Evolutionary conservation across 2,888 invertebrate species (phyloP), one percentile per base, ranked within the genome.

Genomic region (Rhagophthalmus giganteus): DNA sequence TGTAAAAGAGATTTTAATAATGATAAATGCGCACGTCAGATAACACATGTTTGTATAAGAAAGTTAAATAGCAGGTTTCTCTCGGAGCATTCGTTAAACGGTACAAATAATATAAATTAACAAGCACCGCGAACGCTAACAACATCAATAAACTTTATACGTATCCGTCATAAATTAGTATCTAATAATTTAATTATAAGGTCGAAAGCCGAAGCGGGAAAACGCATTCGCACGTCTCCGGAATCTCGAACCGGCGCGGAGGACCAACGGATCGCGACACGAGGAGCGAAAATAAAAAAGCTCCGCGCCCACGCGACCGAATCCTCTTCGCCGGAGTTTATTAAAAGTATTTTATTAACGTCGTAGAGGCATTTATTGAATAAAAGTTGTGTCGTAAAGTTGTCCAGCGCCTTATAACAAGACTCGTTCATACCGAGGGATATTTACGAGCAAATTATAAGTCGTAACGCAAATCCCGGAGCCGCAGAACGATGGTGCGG

Each of bases 361-460:
- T 25, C 41, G 25, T 26, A 15, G 28, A 28, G 12, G 35, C 45
- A 45, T 45, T 34, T 48, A 48, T 48, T 45, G 45, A 45, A 37
- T 32, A 33, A 28, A 48, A 39, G 48, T 33, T 40, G 45, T 30
- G 33, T 48, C 48, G 34, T 48, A 48, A 48, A 48, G 39, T 40
- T 46, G 38, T 46, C 46, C 38, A 15, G 32, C 30, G 31, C 38
- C 30, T 34, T 38, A 34, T 48, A 48, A 47, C 38, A 35, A 45
- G 41, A 10, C 15, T 20, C 32, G 41, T 41, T 41, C 41, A 13
- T 27, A 35, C 28, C 13, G 33, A 16, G 32, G 41, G 39, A 44
- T 62, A 60, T 61, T 62, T 62, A 62, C 61, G 62, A 59, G 55
- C 58, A 58, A 59, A 60, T 61, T 61, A 62, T 61, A 53, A 50